Evolutionary conservation across 2,113 vertebrate species (phyloP).

Genomic region (Rhinichthys klamathensis): DNA sequence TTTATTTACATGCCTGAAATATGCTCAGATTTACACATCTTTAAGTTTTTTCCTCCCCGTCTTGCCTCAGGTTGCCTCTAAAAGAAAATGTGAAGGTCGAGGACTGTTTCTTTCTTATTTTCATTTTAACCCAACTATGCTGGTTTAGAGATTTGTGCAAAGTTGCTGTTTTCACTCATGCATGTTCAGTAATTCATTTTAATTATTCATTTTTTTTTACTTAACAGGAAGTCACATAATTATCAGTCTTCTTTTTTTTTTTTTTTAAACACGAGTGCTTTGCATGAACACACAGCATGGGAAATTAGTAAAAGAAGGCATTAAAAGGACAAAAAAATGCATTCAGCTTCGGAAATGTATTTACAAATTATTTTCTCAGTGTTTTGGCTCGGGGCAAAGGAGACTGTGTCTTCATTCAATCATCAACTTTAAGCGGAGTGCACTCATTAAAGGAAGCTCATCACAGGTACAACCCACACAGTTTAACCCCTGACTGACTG

Average conservation of each 20-base stretch:
- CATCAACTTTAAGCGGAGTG: slow-evolving; percentile 74
- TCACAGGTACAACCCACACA: slow-evolving; percentile 68
- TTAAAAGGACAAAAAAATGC: slow-evolving; percentile 63
- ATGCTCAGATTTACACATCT: slow-evolving; percentile 26
- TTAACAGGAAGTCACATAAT: slow-evolving; percentile 63
- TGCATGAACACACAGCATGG: slow-evolving; percentile 7
- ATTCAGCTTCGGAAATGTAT: slow-evolving; percentile 63
- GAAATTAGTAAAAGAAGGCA: slow-evolving; percentile 49
- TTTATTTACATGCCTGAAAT: slow-evolving; percentile 47
- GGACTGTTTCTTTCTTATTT: slow-evolving; percentile 15
- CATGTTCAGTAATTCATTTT: slow-evolving; percentile 65
- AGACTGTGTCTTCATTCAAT: slow-evolving; percentile 75
- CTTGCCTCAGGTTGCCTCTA: slow-evolving; percentile 44
- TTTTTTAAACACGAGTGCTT: neutral
- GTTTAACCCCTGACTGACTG: slow-evolving; percentile 69
- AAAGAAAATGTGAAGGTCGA: slow-evolving; percentile 44
- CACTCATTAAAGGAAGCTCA: slow-evolving; percentile 77
- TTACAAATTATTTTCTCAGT: slow-evolving; percentile 66
- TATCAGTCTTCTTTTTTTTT: slow-evolving; percentile 17
- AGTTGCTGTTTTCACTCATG: slow-evolving; percentile 42
- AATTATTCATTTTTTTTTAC: slow-evolving; percentile 71
- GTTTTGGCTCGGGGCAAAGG: slow-evolving; percentile 62
- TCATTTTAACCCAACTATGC: slow-evolving; percentile 33
- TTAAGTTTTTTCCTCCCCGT: neutral
- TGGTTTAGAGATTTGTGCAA: slow-evolving; percentile 38